These are phyloP conservation scores for Callimorpha dominula DNA, from an alignment of 2,888 invertebrate species.

Conservation along the genomic window DNA sequence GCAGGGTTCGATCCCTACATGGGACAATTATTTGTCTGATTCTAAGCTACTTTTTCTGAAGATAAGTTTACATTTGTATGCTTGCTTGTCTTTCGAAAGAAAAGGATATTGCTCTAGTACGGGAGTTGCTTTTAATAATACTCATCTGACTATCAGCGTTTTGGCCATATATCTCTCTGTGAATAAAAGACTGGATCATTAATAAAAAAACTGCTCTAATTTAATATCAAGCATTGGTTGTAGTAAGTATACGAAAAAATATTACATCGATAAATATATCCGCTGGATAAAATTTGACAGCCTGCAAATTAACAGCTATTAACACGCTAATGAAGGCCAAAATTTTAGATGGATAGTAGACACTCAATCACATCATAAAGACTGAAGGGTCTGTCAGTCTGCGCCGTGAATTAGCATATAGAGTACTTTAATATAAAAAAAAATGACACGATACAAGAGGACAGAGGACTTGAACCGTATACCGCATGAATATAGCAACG, in stretches of 20 bases:
- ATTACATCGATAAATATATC: not conserved
- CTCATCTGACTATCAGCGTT: too few relatives aligned
- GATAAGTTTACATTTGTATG: not conserved
- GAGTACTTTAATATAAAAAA: slow-evolving; percentile 21
- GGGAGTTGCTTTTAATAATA: not conserved
- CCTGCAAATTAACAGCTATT: slow-evolving; percentile 4
- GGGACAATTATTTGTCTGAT: not conserved
- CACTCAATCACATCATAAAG: slow-evolving; percentile 8
- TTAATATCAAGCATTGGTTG: not conserved
- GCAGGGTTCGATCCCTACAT: not conserved
- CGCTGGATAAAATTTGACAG: not conserved
- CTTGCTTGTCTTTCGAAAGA: not conserved
- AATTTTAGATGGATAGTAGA: slow-evolving; percentile 5
- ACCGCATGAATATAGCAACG: not conserved
- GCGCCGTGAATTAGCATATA: slow-evolving; percentile 19
- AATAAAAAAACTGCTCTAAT: not conserved
- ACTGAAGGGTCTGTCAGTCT: slow-evolving; percentile 1
- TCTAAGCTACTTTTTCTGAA: not conserved
- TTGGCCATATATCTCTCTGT: too few relatives aligned
- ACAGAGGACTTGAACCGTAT: not conserved
- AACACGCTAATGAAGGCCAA: slow-evolving; percentile 4
- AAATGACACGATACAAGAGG: not conserved
- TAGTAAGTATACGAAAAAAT: not conserved
- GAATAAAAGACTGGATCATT: not conserved
- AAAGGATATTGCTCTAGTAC: not conserved